Percentiles rank a stretch among this genome's conserved stretches.
phyloP scores from a whole-genome alignment of 92 coral and sea anemone species.

The Umimayanthus chanpuru region DNA sequence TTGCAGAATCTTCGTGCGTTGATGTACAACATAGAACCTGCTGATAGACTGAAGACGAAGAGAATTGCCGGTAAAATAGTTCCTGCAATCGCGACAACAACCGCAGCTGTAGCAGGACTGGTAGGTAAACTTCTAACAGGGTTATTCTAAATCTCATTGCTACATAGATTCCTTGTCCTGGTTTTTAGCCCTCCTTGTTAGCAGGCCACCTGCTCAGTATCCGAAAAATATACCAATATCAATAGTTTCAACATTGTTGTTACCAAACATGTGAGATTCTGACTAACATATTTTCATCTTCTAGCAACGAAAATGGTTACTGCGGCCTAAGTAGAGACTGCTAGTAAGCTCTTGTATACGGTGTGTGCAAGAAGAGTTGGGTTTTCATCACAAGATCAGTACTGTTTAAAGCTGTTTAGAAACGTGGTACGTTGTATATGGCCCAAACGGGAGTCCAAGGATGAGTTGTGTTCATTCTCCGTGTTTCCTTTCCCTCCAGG shows the following conservation, averaged over 20 bases:
- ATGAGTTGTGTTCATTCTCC: no score
- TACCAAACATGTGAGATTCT: no score
- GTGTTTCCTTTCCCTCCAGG: constrained; percentile 48
- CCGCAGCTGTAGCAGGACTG: constrained; percentile 98
- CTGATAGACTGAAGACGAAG: constrained; percentile 90
- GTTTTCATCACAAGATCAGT: no score
- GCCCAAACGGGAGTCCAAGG: background rate
- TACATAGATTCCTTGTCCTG: background rate
- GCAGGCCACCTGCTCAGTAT: background rate
- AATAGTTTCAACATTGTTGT: no score
- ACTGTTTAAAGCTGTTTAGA: no score
- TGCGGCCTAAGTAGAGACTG: no score
- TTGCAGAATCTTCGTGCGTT: constrained; percentile 90
- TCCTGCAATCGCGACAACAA: constrained; percentile 98
- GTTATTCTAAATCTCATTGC: background rate
- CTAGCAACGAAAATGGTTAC: no score
- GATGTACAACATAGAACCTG: constrained; percentile 94
- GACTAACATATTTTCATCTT: no score
- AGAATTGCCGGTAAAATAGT: constrained; percentile 94
- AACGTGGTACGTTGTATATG: no score
- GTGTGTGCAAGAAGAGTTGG: no score
- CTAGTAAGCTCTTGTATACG: no score
- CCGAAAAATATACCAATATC: background rate
- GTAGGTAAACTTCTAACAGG: constrained; percentile 54
- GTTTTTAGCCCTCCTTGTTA: background rate